Conservation (phyloP, 2,888 invertebrate species). For the Cremastobaeus sp. region DNA sequence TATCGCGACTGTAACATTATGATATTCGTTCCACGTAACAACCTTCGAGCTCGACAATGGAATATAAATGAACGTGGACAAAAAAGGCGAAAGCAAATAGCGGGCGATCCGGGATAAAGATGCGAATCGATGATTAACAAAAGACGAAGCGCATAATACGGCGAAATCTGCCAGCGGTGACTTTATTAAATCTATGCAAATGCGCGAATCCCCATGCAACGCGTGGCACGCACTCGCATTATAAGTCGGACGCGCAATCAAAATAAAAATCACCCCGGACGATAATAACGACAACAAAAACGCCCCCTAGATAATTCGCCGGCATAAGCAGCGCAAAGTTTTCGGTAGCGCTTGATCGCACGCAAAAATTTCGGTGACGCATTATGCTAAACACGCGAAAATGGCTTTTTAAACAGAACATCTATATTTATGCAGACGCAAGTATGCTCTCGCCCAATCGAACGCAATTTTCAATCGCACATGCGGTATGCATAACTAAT, state of each 20-base stretch:
- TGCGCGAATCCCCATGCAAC: constrained; percentile 57
- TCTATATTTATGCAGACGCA: constrained; percentile 73
- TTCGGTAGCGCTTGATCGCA: constrained; percentile 51
- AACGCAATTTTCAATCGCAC: constrained; percentile 67
- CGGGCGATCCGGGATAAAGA: constrained; percentile 53
- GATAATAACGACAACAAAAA: constrained; percentile 51
- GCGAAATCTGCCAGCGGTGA: constrained; percentile 55
- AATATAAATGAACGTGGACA: constrained; percentile 47
- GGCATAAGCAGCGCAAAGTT: constrained; percentile 25
- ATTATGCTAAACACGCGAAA: constrained; percentile 76
- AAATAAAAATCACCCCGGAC: constrained; percentile 48
- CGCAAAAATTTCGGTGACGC: constrained; percentile 55
- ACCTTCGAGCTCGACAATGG: constrained; percentile 51
- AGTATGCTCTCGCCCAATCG: constrained; percentile 54
- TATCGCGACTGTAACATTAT: constrained; percentile 52
- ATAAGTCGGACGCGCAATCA: constrained; percentile 52
- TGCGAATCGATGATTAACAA: constrained; percentile 59
- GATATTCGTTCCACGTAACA: constrained; percentile 54
- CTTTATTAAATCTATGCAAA: constrained; percentile 62
- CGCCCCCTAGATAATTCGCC: constrained; percentile 32
- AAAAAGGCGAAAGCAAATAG: constrained; percentile 52
- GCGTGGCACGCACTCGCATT: constrained; percentile 55
- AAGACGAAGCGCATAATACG: constrained; percentile 55
- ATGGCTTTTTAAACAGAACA: constrained; percentile 76
- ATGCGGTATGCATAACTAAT: constrained; percentile 62